Evolutionary conservation across 2,113 vertebrate genomes (phyloP).

Genomic region (Herpailurus yagouaroundi): DNA sequence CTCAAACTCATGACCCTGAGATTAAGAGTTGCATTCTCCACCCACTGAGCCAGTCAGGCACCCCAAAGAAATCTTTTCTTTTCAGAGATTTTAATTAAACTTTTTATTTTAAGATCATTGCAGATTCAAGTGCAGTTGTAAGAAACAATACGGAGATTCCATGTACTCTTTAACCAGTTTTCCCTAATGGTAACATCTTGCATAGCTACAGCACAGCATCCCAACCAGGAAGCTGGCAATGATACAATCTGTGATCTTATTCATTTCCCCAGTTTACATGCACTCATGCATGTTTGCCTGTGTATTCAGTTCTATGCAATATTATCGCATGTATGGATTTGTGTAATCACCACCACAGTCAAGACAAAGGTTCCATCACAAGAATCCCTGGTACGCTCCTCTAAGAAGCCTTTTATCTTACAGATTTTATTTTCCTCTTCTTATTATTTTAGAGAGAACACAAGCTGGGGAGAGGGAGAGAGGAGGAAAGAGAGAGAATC

Average conservation of each 20-base stretch:
- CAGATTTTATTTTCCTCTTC: not conserved
- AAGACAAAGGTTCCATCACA: not conserved
- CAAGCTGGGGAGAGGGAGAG: too few species aligned
- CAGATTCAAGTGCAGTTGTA: not conserved
- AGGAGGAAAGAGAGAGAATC: too few species aligned
- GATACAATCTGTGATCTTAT: not conserved
- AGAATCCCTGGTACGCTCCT: not conserved
- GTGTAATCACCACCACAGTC: not conserved
- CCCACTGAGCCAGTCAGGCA: not conserved
- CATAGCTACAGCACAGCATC: not conserved
- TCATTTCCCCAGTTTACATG: not conserved
- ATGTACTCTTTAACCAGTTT: not conserved
- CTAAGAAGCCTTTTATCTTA: slow-evolving; percentile 10
- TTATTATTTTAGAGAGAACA: too few species aligned
- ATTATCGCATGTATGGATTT: not conserved
- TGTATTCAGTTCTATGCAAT: not conserved
- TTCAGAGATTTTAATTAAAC: slow-evolving; percentile 8
- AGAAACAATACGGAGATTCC: not conserved
- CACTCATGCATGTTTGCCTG: not conserved
- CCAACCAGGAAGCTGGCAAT: not conserved
- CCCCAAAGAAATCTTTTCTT: not conserved
- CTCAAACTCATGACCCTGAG: not conserved
- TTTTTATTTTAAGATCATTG: not conserved
- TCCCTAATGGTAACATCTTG: not conserved
- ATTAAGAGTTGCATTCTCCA: not conserved